Conservation (phyloP, 30 jellyfish, hydroid and myxozoan species). For the Pseudorhiza aurosa region DNA sequence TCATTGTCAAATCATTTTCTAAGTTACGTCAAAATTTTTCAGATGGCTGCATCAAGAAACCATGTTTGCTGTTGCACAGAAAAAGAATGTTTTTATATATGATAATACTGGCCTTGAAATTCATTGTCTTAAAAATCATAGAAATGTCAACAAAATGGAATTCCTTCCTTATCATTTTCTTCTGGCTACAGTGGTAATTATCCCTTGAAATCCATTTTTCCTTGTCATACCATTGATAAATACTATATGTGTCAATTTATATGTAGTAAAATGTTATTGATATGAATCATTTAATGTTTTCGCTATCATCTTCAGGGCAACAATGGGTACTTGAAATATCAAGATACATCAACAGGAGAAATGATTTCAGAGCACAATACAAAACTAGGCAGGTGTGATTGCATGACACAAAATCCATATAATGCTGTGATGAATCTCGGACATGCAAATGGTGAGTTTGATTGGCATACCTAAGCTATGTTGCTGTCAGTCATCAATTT, state of each 20-base stretch:
- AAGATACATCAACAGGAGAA: slow-evolving; percentile 99
- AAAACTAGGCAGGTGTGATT: slow-evolving; percentile 88
- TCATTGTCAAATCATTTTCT: no score
- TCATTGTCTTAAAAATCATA: slow-evolving; percentile 87
- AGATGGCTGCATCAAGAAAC: slow-evolving; percentile 99
- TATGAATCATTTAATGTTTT: no score
- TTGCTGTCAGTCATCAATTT: no score
- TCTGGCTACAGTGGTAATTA: slow-evolving; percentile 94
- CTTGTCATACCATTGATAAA: no score
- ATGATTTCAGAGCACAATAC: slow-evolving; percentile 80
- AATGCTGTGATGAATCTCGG: slow-evolving; percentile 96
- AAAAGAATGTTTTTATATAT: slow-evolving; percentile 85
- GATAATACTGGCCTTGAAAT: slow-evolving; percentile 94
- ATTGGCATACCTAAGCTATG: no score
- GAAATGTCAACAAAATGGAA: slow-evolving; percentile 84
- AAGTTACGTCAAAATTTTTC: no score
- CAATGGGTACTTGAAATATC: slow-evolving; percentile 83
- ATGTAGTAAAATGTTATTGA: no score
- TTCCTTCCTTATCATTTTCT: slow-evolving; percentile 94
- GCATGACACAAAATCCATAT: slow-evolving; percentile 94
- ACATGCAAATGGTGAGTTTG: slow-evolving; percentile 86
- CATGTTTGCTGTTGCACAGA: slow-evolving; percentile 99
- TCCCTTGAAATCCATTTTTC: neutral
- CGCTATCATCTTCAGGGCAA: slow-evolving; percentile 72
- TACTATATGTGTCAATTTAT: no score